phyloP scores from a whole-genome alignment of 1,140 invertebrate genomes.

The Drosophila kohkoa region DNA sequence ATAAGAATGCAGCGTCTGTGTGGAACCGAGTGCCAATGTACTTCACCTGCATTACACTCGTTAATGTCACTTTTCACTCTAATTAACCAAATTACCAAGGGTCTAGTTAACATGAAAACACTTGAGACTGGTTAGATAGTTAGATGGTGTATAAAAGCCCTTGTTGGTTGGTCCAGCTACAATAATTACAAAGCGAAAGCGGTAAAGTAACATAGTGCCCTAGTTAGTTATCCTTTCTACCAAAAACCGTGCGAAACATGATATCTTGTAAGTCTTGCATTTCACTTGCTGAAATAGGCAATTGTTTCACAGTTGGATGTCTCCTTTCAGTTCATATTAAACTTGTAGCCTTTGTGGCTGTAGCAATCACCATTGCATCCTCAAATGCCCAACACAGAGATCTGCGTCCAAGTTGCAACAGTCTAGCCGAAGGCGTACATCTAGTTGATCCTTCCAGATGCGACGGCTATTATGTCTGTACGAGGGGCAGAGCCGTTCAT shows the following conservation, averaged over 20 bases:
- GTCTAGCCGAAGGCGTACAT: conserved; percentile 13
- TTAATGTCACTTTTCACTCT: background rate
- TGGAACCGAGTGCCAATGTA: background rate
- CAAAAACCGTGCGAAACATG: conserved; percentile 32
- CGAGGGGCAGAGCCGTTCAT: conserved; percentile 14
- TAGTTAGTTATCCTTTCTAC: conserved; percentile 61
- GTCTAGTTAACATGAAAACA: background rate
- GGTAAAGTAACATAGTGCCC: conserved; percentile 46
- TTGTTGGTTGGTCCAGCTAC: conserved; percentile 11
- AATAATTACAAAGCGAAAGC: conserved; percentile 47
- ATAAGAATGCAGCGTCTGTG: background rate
- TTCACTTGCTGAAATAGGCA: background rate
- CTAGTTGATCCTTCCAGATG: conserved; percentile 31
- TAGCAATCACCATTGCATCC: conserved; percentile 24
- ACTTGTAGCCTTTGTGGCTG: conserved; percentile 51
- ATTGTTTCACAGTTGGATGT: background rate
- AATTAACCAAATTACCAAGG: conserved; percentile 34
- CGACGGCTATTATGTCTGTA: conserved; percentile 37
- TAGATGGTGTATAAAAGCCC: conserved; percentile 54
- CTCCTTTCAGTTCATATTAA: conserved; percentile 52
- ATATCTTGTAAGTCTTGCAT: conserved; percentile 58
- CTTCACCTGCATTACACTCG: conserved; percentile 6
- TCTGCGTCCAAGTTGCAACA: conserved; percentile 28
- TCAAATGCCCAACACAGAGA: conserved; percentile 17
- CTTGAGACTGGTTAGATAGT: conserved; percentile 12